phyloP scores from a whole-genome alignment of 2,113 vertebrate genomes.

The Nothoprocta pentlandii region DNA sequence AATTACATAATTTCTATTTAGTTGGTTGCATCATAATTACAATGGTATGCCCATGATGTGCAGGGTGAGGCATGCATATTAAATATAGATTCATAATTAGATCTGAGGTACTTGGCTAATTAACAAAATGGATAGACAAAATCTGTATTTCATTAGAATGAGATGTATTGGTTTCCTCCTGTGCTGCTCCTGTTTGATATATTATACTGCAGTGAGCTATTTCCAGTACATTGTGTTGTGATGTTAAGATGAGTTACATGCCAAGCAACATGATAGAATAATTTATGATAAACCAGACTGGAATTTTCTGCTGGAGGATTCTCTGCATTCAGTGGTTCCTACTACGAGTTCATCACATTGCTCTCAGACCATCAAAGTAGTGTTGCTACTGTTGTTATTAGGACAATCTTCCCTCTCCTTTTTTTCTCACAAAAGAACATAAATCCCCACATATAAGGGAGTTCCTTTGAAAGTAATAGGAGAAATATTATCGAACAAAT shows the following conservation, averaged over 20 bases:
- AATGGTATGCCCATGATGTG: slow-evolving; percentile 22
- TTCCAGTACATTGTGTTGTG: slow-evolving; percentile 39
- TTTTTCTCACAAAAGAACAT: background rate
- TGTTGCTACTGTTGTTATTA: background rate
- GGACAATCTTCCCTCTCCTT: background rate
- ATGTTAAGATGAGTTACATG: slow-evolving; percentile 50
- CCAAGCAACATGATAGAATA: slow-evolving; percentile 42
- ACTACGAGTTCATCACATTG: background rate
- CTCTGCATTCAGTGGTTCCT: background rate
- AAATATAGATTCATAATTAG: slow-evolving; percentile 67
- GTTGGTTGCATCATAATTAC: slow-evolving; percentile 28
- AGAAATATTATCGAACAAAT: background rate
- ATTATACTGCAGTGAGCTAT: slow-evolving; percentile 49
- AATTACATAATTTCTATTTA: slow-evolving; percentile 37
- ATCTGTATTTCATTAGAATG: slow-evolving; percentile 68
- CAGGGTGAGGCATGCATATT: slow-evolving; percentile 63
- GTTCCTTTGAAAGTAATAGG: background rate
- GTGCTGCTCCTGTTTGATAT: slow-evolving; percentile 53
- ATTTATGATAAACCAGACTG: slow-evolving; percentile 3
- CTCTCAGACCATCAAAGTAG: background rate
- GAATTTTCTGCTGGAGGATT: background rate
- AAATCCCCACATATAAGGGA: background rate
- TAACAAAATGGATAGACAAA: slow-evolving; percentile 70
- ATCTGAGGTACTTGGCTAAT: slow-evolving; percentile 61
- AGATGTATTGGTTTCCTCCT: slow-evolving; percentile 62